These are phyloP conservation scores for Fulmarus glacialis DNA, from an alignment of 2,113 vertebrate genomes.

Conservation along the genomic window DNA sequence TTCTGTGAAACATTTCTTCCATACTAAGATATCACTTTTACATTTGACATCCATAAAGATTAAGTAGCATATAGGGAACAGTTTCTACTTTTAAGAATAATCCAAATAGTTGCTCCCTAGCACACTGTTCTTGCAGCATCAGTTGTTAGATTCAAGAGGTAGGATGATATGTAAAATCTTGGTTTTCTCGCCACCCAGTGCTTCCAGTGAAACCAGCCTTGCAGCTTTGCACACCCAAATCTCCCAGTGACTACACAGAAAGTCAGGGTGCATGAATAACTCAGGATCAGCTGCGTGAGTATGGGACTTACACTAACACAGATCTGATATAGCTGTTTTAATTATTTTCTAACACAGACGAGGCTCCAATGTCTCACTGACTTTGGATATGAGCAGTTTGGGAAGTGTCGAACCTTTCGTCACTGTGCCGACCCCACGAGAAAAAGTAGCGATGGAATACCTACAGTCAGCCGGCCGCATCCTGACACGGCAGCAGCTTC, in stretches of 20 bases:
- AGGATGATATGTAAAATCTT: not conserved
- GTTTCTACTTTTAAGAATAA: not conserved
- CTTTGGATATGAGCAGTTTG: slow-evolving; percentile 92
- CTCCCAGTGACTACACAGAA: not conserved
- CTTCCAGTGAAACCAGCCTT: not conserved
- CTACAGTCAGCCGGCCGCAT: slow-evolving; percentile 85
- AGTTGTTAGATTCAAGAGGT: not conserved
- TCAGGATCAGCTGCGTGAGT: not conserved
- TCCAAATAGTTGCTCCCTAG: not conserved
- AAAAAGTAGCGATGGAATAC: slow-evolving; percentile 88
- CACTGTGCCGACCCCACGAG: slow-evolving; percentile 83
- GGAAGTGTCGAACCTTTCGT: slow-evolving; percentile 87
- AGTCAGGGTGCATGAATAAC: not conserved
- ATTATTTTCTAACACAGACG: slow-evolving; percentile 76
- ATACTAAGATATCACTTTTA: not conserved
- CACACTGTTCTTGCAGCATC: not conserved
- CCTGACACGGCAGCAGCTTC: slow-evolving; percentile 86
- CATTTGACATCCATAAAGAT: not conserved
- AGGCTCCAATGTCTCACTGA: slow-evolving; percentile 94
- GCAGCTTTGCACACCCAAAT: not conserved
- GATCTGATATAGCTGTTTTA: not conserved
- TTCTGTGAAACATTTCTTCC: not conserved
- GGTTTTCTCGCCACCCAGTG: not conserved
- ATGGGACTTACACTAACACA: not conserved
- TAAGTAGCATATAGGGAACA: not conserved